phyloP scores from a whole-genome alignment of 2,888 invertebrate genomes.

The Drosophila neotestacea region DNA sequence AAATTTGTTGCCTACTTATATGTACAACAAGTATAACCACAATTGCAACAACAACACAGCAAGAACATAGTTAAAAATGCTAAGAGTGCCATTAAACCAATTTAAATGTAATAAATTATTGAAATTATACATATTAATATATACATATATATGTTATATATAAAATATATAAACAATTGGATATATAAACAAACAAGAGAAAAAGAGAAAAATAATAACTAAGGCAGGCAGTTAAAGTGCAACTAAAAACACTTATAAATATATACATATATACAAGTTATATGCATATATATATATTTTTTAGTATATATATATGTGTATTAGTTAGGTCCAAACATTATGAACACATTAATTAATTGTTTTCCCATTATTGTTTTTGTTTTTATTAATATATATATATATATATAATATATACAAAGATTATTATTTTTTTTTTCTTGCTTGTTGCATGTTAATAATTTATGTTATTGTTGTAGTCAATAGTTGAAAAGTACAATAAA shows the following conservation, averaged over 20 bases:
- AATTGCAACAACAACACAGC: constrained; percentile 19
- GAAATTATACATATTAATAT: constrained; percentile 73
- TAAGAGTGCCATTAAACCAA: constrained; percentile 74
- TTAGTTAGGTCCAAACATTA: constrained; percentile 55
- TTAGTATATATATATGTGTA: constrained; percentile 33
- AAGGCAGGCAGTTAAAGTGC: constrained; percentile 61
- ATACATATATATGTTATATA: constrained; percentile 41
- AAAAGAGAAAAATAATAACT: constrained; percentile 18
- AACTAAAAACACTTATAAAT: constrained; percentile 52
- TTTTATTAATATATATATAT: constrained; percentile 14
- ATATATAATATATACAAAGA: neutral
- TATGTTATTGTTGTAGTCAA: constrained; percentile 51
- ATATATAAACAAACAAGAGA: constrained; percentile 19
- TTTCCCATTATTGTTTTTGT: constrained; percentile 36
- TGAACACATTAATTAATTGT: constrained; percentile 26
- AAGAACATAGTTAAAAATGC: constrained; percentile 60
- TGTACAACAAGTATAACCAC: constrained; percentile 20
- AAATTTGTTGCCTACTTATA: constrained; percentile 1
- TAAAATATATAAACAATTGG: constrained; percentile 29
- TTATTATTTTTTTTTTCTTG: constrained; percentile 15
- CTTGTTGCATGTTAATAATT: constrained; percentile 44
- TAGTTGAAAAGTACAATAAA: constrained; percentile 40
- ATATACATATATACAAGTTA: constrained; percentile 37
- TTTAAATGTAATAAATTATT: constrained; percentile 76
- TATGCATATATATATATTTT: constrained; percentile 23